These are phyloP conservation scores for Ceyx cyanopectus DNA, from an alignment of 2,113 vertebrate genomes.

Conservation along the genomic window DNA sequence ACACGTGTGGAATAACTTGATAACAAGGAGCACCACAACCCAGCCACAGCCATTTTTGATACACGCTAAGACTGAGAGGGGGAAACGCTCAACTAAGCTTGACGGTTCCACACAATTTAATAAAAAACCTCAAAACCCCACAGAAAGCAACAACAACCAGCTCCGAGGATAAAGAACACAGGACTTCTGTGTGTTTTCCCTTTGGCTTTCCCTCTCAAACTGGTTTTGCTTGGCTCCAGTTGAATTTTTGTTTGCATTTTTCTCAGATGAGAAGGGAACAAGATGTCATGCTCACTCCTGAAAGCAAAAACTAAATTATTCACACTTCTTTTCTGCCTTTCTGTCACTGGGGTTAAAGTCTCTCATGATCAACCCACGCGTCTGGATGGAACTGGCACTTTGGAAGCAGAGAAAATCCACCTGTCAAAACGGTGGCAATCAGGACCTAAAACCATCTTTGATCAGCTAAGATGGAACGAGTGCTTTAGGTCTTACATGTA, in stretches of 20 bases:
- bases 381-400: not conserved
- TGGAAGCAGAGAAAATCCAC: not conserved
- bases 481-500: not conserved
- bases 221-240: slow-evolving; percentile 43
- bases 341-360: not conserved
- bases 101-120: slow-evolving; percentile 16
- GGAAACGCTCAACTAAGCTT: not conserved
- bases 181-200: slow-evolving; percentile 19
- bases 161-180: not conserved
- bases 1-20: fast-evolving
- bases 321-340: slow-evolving; percentile 23
- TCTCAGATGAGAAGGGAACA: slow-evolving; percentile 50
- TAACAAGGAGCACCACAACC: not conserved
- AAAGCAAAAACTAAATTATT: slow-evolving; percentile 51
- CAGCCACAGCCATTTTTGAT: not conserved
- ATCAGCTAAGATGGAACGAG: not conserved
- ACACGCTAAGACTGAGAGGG: not conserved
- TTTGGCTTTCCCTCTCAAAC: slow-evolving; percentile 39
- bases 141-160: slow-evolving; percentile 4
- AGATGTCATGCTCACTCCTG: slow-evolving; percentile 37
- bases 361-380: fast-evolving
- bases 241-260: slow-evolving; percentile 69
- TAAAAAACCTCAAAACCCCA: slow-evolving; percentile 8
- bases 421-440: not conserved
- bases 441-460: not conserved